Evolutionary conservation across 92 coral and sea anemone species (phyloP), one percentile per base, ranked within the genome.

Genomic region (Nematostella vectensis): DNA sequence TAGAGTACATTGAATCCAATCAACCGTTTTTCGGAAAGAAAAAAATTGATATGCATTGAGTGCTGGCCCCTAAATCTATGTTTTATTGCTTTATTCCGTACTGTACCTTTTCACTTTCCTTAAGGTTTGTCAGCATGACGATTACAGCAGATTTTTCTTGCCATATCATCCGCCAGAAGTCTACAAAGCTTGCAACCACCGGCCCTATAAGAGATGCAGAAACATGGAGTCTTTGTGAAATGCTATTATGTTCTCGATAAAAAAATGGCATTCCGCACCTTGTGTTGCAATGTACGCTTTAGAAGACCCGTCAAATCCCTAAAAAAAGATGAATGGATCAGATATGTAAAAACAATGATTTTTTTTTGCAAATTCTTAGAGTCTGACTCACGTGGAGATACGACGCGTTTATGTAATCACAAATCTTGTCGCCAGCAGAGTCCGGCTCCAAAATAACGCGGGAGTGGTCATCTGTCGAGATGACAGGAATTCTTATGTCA

Each of bases 121-220:
- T 50, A 24, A 87, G 89, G 43, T 75, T 80, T 16, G 97, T 87
- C 11, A 89, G 43, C 97, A 89, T 89, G 12, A 85, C 97, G 33
- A 89, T 59, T 2, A 70, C 68, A 24, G 65, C 28, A 0, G 64
- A 61, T 2, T 81, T 77, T 20, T 84, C 86, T 22, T 80, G 83
- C 97, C 97, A 89, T 0, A 81, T 55, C 95, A 89, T 77, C 21
- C 80, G 75, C 97, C 97, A 89, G 37, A 89, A 85, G 48, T 89
- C 97, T 18, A 29, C 62, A 12, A 67, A 62, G 0, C 88, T 85
- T 22, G 65, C 50, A 18, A 70, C 50, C 2, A 56, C 47, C 20
- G 96, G 83, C 9, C 86, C 78, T 79, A 33, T 1, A 17, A 8
- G 19, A 1, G 22, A 25, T 30, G 12, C 30, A 2, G 25, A 59